Evolutionary conservation across 2,888 invertebrate species (phyloP).

Genomic region (Amorpha juglandis): DNA sequence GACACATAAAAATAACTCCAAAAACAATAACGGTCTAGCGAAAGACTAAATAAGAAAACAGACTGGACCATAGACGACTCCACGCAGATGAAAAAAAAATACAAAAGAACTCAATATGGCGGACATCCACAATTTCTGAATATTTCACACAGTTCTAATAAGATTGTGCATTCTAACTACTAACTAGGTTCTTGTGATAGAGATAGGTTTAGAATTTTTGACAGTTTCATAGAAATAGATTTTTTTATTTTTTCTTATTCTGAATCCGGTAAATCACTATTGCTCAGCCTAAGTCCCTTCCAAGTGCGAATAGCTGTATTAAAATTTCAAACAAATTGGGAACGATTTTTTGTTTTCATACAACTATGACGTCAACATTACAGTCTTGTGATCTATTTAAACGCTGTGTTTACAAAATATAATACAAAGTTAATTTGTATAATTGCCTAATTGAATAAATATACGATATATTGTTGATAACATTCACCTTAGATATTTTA

Average conservation of each 20-base stretch:
- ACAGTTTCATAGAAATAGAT: slow-evolving; percentile 24
- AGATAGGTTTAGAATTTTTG: slow-evolving; percentile 14
- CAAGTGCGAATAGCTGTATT: background rate
- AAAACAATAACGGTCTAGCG: too few species aligned
- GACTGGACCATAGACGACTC: too few species aligned
- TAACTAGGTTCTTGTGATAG: slow-evolving; percentile 4
- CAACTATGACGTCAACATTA: background rate
- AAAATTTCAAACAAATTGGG: background rate
- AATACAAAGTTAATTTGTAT: background rate
- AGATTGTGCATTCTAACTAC: slow-evolving; percentile 20
- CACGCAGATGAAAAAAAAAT: too few species aligned
- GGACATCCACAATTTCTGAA: background rate
- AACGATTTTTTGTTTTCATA: background rate
- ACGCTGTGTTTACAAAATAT: slow-evolving; percentile 4
- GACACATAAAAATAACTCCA: too few species aligned
- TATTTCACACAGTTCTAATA: slow-evolving; percentile 1
- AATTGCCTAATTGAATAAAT: background rate
- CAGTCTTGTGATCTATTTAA: background rate
- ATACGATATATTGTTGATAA: background rate
- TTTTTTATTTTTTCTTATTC: slow-evolving; percentile 1
- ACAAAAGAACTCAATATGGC: background rate
- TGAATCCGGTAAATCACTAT: background rate
- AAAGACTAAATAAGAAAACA: too few species aligned
- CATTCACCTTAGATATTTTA: background rate
- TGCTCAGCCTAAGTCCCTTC: slow-evolving; percentile 10